Evolutionary conservation across 2,888 invertebrate species (phyloP), one percentile per base, ranked within the genome.

Genomic region (Branchinecta sandiegonensis): DNA sequence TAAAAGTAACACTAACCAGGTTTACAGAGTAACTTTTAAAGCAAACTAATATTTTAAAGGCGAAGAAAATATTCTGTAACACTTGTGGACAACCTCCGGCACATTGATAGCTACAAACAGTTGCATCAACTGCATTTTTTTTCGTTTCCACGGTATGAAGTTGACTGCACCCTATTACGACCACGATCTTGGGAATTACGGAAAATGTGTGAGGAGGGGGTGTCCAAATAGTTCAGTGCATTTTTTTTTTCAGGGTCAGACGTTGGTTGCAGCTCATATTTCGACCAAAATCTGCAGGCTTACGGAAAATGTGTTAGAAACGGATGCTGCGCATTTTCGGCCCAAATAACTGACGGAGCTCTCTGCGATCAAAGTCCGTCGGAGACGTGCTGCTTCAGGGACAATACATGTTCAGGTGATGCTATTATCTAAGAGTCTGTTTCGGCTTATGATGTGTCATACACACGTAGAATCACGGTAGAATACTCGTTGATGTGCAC

Each of bases 261-360:
- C 23, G 63, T 56, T 17, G 63, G 63, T 56, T 56, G 63, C 12
- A 56, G 63, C 23, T 56, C 63, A 17, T 56, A 56, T 56, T 56
- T 17, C 23, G 63, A 56, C 23, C 63, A n/a, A 56, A 17, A 17
- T 17, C 63, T 56, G n/a, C 14, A n/a, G 11, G 63, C 63, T 56
- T 56, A 56, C 11, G 63, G 63, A 17, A 56, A n/a, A 56, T 56
- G 63, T 23, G 63, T 56, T 8, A 56, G 11, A 10, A 56, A 56
- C 10, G 63, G 63, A 17, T 56, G 63, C 11, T 56, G 63, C 10
- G 63, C 63, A 8, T 56, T 17, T 56, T 17, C 14, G 8, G 63
- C 63, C 10, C 63, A 56, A 56, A 56, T 56, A n/a, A 56, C 63
- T 10, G 63, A 56, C 14, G n/a, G 14, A 17, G 23, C 63, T 9